Evolutionary conservation across 1,140 invertebrate species (phyloP), one percentile per base, ranked within the genome.

Genomic region (Drosophila setifemur): DNA sequence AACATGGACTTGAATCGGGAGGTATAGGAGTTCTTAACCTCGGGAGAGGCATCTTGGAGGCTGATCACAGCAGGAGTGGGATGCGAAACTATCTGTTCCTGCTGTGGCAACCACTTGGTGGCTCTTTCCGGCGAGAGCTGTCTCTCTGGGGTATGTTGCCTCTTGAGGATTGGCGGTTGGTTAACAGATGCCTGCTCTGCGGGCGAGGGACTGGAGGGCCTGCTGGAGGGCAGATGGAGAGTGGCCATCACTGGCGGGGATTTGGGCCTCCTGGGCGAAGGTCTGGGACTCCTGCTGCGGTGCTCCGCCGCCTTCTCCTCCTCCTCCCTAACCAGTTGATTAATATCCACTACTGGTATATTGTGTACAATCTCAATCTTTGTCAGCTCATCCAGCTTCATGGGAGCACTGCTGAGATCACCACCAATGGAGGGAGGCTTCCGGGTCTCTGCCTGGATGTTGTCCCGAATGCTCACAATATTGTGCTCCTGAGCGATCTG

Each of bases 1-100:
- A 90, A 89, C 68, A 90, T 87, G 0, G 77, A 79, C 60, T 89
- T 90, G 9, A 90, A 73, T 0, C 81, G 73, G 9, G 88, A 76
- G 8, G 85, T 49, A 16, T 90, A 90, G 7, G 88, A 61, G 37
- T 66, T 63, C 18, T 88, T 89, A 0, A 71, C 69, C 35, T 89
- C 88, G 0, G 66, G 54, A 0, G 75, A 61, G n/a, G 70, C 68
- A 14, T 77, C 60, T 16, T 70, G 61, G 9, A 83, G 11, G 1
- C 11, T 57, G 0, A 88, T 50, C 11, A 29, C 40, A 12, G 21
- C 66, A 3, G 53, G 25, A 7, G 66, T 6, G 1, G 50, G 42
- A 18, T 21, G 11, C 1, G 23, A 1, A 1, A 16, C 9, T 5
- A 18, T 16, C 4, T 12, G 4, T 5, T 35, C 14, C 33, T 29